Percentiles rank a stretch among this genome's conserved stretches.
phyloP scores from a whole-genome alignment of 2,888 invertebrate genomes.

The Meiosimyza decipiens region DNA sequence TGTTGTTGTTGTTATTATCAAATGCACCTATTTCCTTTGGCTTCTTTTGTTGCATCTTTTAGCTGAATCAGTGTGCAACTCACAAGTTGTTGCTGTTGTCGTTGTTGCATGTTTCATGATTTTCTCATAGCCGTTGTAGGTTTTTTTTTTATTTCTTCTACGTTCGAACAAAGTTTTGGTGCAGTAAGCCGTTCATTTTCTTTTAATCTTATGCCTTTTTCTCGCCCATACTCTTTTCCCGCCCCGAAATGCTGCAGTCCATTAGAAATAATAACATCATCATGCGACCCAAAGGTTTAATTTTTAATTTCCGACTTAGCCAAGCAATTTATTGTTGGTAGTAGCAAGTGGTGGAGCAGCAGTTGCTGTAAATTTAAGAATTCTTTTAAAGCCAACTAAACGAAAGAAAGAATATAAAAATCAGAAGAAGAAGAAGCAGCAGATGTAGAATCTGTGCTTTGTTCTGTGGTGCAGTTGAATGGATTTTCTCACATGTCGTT shows the following conservation, averaged over 20 bases:
- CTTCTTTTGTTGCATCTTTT: no score
- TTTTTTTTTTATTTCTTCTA: not conserved
- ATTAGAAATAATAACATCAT: conserved; percentile 11
- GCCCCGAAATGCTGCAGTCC: not conserved
- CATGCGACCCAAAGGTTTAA: conserved; percentile 11
- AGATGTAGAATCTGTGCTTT: no score
- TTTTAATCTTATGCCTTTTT: not conserved
- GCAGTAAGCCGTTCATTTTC: no score
- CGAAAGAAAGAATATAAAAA: no score
- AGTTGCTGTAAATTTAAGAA: no score
- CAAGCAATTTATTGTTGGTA: conserved; percentile 12
- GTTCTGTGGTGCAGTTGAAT: no score
- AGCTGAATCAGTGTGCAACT: not conserved
- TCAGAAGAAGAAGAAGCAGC: no score
- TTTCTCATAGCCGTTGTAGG: no score
- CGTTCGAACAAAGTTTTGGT: not conserved
- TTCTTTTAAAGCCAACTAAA: no score
- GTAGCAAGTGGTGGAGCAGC: not conserved
- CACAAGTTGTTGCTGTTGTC: not conserved
- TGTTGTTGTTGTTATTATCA: no score
- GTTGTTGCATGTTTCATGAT: conserved; percentile 8
- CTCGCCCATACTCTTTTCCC: not conserved
- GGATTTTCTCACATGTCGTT: no score
- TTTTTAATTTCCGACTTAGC: conserved; percentile 26
- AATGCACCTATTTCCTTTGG: no score